Evolutionary conservation across 2,888 invertebrate species (phyloP), one percentile per base, ranked within the genome.

Genomic region (Heliconius ismenius): DNA sequence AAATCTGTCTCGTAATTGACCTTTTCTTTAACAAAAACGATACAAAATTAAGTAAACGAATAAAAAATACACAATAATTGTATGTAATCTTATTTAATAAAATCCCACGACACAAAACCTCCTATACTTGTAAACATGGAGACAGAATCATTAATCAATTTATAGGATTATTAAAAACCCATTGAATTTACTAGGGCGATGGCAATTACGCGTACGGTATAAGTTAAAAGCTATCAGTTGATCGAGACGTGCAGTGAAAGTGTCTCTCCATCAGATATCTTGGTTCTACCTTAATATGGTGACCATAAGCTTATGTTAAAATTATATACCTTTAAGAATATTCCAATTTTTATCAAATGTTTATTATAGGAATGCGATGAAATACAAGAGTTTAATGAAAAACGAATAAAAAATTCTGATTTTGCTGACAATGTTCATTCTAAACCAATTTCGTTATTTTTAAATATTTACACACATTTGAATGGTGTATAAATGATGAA

Each of bases 241-340:
- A 85, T 82, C 83, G 81, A 83, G 85, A 87, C 86, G 87, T 84
- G 81, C 75, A 83, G 92, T 90, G 92, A 92, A 92, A 92, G 92
- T 92, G 90, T 89, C 90, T 87, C 90, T 89, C 86, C 83, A 80
- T 84, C 83, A 79, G 85, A 84, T 87, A 90, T 83, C 89, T 88
- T 43, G 89, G 88, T 86, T 84, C 86, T 82, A 85, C 82, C 83
- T 83, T 83, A 81, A 64, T 74, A 77, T 69, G 75, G 78, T 79
- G 70, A 78, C 80, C 65, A 79, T 76, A 18, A 76, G 21, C 65
- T 63, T 28, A 68, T 54, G 21, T 54, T 9, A 54, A 4, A 43
- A 49, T n/a, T 10, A 58, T 58, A 58, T 10, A n/a, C 10, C 58
- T 58, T 58, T 58, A 58, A 58, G 2, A 49, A 21, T 49, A 21